These are phyloP conservation scores for Eclectus roratus DNA, from an alignment of 2,113 vertebrate species.

Conservation along the genomic window DNA sequence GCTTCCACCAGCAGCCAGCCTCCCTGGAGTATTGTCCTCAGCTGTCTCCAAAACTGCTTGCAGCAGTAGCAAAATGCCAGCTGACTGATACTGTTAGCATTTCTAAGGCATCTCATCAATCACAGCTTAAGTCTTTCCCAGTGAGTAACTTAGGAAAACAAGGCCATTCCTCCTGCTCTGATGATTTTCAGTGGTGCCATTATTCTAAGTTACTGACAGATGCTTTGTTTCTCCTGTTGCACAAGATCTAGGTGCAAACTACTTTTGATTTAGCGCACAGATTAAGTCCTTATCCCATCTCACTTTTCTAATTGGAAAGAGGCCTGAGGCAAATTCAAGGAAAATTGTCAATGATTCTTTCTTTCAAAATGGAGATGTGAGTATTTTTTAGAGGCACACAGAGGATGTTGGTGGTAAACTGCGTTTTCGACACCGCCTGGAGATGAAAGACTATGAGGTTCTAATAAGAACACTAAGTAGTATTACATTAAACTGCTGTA, in stretches of 20 bases:
- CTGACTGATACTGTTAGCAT: neutral
- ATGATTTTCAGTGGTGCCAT: neutral
- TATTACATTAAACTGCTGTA: neutral
- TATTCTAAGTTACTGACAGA: neutral
- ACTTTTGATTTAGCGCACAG: neutral
- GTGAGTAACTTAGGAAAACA: neutral
- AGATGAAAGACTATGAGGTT: neutral
- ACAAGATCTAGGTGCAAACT: neutral
- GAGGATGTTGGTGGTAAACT: neutral
- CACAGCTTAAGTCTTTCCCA: neutral
- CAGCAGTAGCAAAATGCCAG: conserved; percentile 19
- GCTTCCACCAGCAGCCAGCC: neutral
- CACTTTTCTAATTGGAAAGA: neutral
- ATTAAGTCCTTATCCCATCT: neutral
- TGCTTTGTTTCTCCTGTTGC: neutral
- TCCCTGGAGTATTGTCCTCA: neutral
- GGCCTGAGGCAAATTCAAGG: neutral
- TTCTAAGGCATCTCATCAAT: conserved; percentile 28
- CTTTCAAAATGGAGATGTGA: neutral
- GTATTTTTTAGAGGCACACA: neutral
- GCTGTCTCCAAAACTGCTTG: neutral
- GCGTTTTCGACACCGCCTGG: neutral
- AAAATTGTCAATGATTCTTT: neutral
- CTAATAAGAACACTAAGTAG: neutral
- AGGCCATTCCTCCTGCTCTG: conserved; percentile 9